Conservation (phyloP, 2,797 vertebrate species). For the Uromys caudimaculatus region DNA sequence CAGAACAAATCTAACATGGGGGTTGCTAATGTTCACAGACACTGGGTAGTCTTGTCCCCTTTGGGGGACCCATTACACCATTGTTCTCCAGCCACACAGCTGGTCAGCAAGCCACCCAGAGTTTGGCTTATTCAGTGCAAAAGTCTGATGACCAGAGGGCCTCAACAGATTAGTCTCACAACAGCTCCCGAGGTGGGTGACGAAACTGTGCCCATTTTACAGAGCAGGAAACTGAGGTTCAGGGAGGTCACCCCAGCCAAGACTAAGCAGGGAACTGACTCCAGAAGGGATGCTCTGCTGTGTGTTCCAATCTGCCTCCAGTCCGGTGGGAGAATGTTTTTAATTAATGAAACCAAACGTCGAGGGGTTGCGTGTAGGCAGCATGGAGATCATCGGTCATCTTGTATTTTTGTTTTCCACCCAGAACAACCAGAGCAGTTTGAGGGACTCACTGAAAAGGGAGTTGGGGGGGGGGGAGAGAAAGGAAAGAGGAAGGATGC, state of each 20-base stretch:
- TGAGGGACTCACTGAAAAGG: background rate
- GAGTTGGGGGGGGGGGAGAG: no score
- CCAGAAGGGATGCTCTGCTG: rapidly evolving
- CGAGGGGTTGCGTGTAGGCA: rapidly evolving
- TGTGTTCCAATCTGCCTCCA: background rate
- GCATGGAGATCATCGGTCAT: background rate
- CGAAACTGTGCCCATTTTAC: background rate
- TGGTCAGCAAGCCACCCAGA: background rate
- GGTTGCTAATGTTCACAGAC: background rate
- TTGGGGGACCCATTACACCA: rapidly evolving
- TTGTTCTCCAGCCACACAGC: background rate
- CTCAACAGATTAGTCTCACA: background rate
- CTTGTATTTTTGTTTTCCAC: slow-evolving; percentile 35
- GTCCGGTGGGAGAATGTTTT: background rate
- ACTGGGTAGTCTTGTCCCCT: rapidly evolving
- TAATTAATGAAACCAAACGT: background rate
- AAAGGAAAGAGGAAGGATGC: background rate
- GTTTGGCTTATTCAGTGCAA: background rate
- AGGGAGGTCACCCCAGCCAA: background rate
- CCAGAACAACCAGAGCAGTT: background rate
- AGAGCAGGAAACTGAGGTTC: background rate
- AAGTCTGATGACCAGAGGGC: background rate
- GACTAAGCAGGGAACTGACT: background rate
- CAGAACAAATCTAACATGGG: background rate
- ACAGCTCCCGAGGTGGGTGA: rapidly evolving